These are phyloP conservation scores for Corvus cornix DNA, from an alignment of 2,113 vertebrate species.

Conservation along the genomic window DNA sequence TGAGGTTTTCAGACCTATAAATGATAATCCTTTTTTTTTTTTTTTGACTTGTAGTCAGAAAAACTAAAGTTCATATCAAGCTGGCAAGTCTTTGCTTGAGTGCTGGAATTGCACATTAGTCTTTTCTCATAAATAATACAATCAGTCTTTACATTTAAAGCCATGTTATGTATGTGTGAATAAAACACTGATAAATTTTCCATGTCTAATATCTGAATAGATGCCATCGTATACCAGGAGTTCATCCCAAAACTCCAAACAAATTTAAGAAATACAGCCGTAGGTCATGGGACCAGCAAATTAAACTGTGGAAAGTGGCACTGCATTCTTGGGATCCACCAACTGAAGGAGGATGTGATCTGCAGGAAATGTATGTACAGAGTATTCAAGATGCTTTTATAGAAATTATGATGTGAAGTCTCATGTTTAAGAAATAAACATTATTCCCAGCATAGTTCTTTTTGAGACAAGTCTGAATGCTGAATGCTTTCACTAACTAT, in stretches of 20 bases:
- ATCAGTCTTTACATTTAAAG: neutral
- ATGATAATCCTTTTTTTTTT: neutral
- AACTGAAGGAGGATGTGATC: conserved; percentile 71
- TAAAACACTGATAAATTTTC: neutral
- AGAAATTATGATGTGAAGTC: neutral
- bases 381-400: neutral
- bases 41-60: neutral
- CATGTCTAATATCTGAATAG: conserved; percentile 50
- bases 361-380: conserved; percentile 82
- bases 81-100: neutral
- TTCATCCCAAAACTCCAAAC: conserved; percentile 95
- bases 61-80: neutral
- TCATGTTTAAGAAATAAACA: neutral
- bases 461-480: neutral
- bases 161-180: neutral
- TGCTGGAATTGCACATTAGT: neutral
- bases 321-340: conserved; percentile 95
- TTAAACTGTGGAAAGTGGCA: conserved; percentile 94
- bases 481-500: neutral
- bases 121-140: neutral
- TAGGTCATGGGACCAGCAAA: conserved; percentile 97
- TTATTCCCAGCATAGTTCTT: neutral
- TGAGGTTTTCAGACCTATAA: neutral
- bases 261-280: conserved; percentile 98
- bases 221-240: conserved; percentile 83